These are phyloP conservation scores for Cosmopolites sordidus DNA, from an alignment of 2,888 invertebrate species.

Conservation along the genomic window DNA sequence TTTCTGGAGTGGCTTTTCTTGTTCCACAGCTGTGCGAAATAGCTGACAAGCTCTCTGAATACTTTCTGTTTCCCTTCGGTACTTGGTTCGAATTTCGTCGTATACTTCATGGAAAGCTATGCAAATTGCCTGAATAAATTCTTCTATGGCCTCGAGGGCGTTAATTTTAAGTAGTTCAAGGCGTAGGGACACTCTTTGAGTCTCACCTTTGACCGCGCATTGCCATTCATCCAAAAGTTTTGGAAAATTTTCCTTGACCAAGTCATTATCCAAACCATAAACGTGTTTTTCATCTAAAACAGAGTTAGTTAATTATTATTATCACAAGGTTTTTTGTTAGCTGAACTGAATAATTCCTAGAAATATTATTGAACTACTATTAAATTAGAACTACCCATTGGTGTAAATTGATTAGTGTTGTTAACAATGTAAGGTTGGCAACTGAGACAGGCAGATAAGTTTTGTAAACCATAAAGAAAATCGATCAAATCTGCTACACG, in stretches of 20 bases:
- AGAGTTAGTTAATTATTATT: no score
- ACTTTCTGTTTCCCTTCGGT: constrained; percentile 45
- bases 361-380: no score
- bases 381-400: no score
- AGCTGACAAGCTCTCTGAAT: constrained; percentile 42
- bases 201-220: constrained; percentile 56
- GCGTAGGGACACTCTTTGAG: constrained; percentile 51
- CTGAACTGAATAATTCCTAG: no score
- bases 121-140: constrained; percentile 50
- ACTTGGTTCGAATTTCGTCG: constrained; percentile 48
- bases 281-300: constrained; percentile 7
- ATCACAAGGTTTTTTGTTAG: no score
- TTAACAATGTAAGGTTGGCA: no score
- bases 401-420: no score
- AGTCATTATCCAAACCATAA: constrained; percentile 8
- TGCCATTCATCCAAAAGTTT: constrained; percentile 55
- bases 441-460: no score
- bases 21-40: constrained; percentile 46
- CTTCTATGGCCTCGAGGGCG: constrained; percentile 50
- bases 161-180: constrained; percentile 50
- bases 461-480: no score
- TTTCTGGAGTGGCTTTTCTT: constrained; percentile 46
- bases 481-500: no score
- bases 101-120: constrained; percentile 53
- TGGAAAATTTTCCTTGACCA: constrained; percentile 41